A percentile compares a stretch with the other conserved stretches of the same genome.
These are phyloP conservation scores for Penelope pileata DNA, from an alignment of 2,113 vertebrate species.

Conservation along the genomic window DNA sequence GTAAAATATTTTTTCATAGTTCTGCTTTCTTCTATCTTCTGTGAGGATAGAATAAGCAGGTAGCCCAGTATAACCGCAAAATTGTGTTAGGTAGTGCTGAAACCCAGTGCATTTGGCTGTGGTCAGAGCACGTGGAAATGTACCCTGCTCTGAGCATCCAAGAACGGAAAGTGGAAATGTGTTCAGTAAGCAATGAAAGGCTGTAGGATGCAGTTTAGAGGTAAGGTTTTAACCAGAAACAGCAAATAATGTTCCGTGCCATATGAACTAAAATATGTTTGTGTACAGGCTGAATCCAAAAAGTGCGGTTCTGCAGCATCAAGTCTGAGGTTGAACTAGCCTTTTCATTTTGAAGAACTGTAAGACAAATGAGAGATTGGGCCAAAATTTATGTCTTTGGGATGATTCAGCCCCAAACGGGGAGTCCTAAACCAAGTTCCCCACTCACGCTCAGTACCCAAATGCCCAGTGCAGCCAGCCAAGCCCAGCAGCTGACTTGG, in stretches of 20 bases:
- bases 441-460: background rate
- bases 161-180: background rate
- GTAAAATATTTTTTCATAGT: background rate
- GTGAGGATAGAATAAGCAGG: background rate
- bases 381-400: rapidly evolving
- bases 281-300: background rate
- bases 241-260: background rate
- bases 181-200: background rate
- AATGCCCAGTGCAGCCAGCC: background rate
- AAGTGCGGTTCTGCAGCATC: background rate
- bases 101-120: background rate
- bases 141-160: background rate
- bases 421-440: background rate
- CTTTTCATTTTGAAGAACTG: background rate
- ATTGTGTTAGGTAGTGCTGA: background rate
- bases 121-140: background rate
- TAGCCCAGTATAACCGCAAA: background rate
- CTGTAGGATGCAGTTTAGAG: background rate
- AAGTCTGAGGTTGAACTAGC: background rate
- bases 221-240: background rate
- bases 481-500: background rate
- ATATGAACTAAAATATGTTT: background rate
- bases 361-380: background rate
- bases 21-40: background rate
- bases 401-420: background rate